Conservation (phyloP, 1,140 invertebrate genomes). For the Tribolium castaneum region DNA sequence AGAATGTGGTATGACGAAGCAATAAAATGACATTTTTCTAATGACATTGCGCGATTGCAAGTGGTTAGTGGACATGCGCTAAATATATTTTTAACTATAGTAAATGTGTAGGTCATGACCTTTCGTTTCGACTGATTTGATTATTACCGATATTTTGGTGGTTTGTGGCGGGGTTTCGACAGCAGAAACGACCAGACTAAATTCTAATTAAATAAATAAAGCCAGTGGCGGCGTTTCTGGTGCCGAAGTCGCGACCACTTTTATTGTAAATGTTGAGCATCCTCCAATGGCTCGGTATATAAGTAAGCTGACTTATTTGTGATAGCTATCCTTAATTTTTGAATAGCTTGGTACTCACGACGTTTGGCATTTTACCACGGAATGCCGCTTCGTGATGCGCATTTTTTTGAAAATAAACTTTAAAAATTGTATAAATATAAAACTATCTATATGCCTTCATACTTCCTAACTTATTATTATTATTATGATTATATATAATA, state of each 20-base stretch:
- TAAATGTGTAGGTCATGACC: slow-evolving; percentile 40
- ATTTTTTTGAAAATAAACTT: slow-evolving; percentile 55
- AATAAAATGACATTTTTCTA: slow-evolving; percentile 56
- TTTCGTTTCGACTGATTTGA: slow-evolving; percentile 51
- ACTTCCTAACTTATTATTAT: slow-evolving; percentile 63
- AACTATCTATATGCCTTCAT: slow-evolving; percentile 65
- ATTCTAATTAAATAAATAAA: slow-evolving; percentile 17
- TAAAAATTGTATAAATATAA: slow-evolving; percentile 60
- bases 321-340: slow-evolving; percentile 60
- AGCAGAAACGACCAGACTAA: background rate
- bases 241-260: slow-evolving; percentile 38
- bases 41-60: slow-evolving; percentile 9
- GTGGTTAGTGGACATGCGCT: slow-evolving; percentile 53
- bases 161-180: slow-evolving; percentile 51
- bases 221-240: slow-evolving; percentile 7
- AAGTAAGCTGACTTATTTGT: slow-evolving; percentile 59
- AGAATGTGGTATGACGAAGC: slow-evolving; percentile 58
- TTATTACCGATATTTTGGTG: slow-evolving; percentile 44
- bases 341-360: slow-evolving; percentile 55
- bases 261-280: slow-evolving; percentile 58
- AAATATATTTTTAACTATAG: slow-evolving; percentile 53
- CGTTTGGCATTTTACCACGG: slow-evolving; percentile 49
- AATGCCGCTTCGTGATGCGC: slow-evolving; percentile 46
- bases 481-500: slow-evolving; percentile 61
- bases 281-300: slow-evolving; percentile 54